Evolutionary conservation across 2,113 vertebrate species (phyloP), one percentile per base, ranked within the genome.

Genomic region (Campylomormyrus numenius): DNA sequence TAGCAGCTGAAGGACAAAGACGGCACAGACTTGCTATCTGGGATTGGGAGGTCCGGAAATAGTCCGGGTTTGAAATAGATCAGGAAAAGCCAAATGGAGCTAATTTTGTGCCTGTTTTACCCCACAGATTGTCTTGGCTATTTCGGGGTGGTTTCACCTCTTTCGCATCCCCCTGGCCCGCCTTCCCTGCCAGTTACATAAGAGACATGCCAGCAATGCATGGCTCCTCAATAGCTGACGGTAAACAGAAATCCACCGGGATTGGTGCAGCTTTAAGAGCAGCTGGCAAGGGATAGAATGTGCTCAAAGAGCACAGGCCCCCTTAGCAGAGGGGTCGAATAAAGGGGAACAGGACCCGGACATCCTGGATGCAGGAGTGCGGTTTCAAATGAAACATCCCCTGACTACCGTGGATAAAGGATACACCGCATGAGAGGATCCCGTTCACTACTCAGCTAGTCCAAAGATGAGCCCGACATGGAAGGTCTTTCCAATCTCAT

Each of bases 181-280:
- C 42, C 84, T n/a, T 53, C 58, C 56, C 39, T 13, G 39, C 31
- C 8, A 50, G 27, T 90, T 90, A 74, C 45, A 74, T 74, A 90
- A 90, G 56, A 86, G 24, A 52, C 8, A 52, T 11, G 66, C 10
- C 19, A 46, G 42, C 77, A 89, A 85, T n/a, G 35, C 31, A 74
- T 46, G 42, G 88, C 74, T 90, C 53, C 88, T 89, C n/a, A 89
- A 85, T 86, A 83, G 89, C 27, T 53, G 3, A 3, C 83, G 52
- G 90, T 88, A 90, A 93, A 91, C 89, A 80, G 80, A 49, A 88
- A 42, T 88, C 24, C 56, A 19, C 42, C 6, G 7, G 31, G 49
- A 42, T 24, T 39, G 39, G 77, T 17, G n/a, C 13, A n/a, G n/a
- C 42, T 46, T 84, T 6, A 56, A 89, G n/a, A 17, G 49, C 27